Base-by-base conservation (phyloP, 2,888 invertebrate species). In the Eristalis pertinax region DNA sequence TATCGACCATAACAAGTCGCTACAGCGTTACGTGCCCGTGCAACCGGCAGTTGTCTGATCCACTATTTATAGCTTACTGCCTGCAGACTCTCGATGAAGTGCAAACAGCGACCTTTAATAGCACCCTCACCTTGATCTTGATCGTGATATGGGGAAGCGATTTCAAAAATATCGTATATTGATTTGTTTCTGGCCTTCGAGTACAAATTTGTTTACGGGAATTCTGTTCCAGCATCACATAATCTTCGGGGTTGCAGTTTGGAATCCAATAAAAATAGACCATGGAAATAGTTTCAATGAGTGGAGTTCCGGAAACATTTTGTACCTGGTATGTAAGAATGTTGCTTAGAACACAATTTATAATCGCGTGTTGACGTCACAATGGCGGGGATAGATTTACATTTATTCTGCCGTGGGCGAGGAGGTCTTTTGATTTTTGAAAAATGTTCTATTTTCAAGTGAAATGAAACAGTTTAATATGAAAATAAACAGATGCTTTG, bases 401-500 rank as follows among this genome's bases (percentile, higher is more conserved):
- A 24, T n/a, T 63, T 26, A 10, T 60, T 60, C 4, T 15, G 50
- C 19, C 8, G 50, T 50, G 19, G 50, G 60, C 60, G 77, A 77
- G 50, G 65, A 60, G 19, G 67, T 69, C 64, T 74, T 70, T 72
- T 62, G 19, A 69, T 50, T 82, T 70, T 69, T 24, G 19, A 65
- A 80, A 70, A 84, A 75, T 70, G 65, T 72, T 74, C 70, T 72
- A 62, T 76, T 85, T 75, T 77, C 64, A 69, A 78, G 60, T 73
- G 73, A 73, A 82, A n/a, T 38, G 69, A 76, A 81, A 73, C 56
- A 78, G 64, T 82, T 82, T 78, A 32, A 64, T 72, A 74, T 78
- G 82, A 83, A 86, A 86, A 86, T 86, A 86, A 86, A 82, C 85
- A 86, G 82, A 86, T 82, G 82, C 85, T 68, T 80, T 63, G 60